A percentile compares a stretch with the other conserved stretches of the same genome.
phyloP scores from a whole-genome alignment of 2,113 vertebrate species.

The Atractosteus spatula region DNA sequence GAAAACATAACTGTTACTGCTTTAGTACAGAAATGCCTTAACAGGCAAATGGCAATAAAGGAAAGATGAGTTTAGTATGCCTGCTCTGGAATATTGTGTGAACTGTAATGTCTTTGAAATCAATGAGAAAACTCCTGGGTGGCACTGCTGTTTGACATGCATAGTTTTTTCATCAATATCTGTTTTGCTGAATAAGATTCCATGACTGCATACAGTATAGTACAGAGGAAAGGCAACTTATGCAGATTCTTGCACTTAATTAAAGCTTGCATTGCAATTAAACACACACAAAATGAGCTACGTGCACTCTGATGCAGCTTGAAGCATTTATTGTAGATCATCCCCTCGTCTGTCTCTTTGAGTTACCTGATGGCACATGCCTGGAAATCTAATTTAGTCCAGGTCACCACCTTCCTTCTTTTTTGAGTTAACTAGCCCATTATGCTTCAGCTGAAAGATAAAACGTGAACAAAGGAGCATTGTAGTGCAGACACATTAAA shows the following conservation, averaged over 20 bases:
- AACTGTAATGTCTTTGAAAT: no score
- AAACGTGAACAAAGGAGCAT: constrained; percentile 15
- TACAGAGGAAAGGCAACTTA: background rate
- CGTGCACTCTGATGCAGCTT: background rate
- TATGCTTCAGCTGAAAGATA: constrained; percentile 4
- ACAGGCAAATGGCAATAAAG: no score
- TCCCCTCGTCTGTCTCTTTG: background rate
- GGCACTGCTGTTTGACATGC: no score
- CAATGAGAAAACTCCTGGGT: no score
- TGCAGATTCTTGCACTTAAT: background rate
- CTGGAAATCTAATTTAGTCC: constrained; percentile 18
- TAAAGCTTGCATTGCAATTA: background rate
- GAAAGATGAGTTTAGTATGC: no score
- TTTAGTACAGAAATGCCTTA: no score
- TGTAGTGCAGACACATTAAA: constrained; percentile 9
- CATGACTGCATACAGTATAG: no score
- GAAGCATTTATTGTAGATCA: background rate
- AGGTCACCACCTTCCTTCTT: constrained; percentile 13
- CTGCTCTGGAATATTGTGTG: no score
- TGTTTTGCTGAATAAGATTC: no score
- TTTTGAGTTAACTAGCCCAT: constrained; percentile 9
- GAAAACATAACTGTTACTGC: no score
- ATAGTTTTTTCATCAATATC: no score
- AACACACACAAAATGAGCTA: background rate
- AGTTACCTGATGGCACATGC: constrained; percentile 10